Conservation (phyloP, 1,140 invertebrate species). For the Lerema accius region DNA sequence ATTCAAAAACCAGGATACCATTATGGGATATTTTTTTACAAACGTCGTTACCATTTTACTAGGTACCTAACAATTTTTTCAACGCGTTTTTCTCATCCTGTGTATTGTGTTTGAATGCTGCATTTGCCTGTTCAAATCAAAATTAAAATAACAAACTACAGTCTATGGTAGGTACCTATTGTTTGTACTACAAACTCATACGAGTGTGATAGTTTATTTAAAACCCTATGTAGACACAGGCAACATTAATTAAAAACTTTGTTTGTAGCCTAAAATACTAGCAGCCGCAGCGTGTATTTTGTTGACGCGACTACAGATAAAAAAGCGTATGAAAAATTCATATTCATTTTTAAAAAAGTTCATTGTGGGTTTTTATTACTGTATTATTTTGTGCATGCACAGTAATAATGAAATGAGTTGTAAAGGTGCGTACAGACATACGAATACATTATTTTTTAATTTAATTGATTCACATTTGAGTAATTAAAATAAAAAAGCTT, state of each 20-base stretch:
- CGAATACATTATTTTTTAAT: slow-evolving; percentile 23
- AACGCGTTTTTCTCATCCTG: no score
- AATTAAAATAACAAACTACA: no score
- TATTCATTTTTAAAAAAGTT: slow-evolving; percentile 30
- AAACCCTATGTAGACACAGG: slow-evolving; percentile 24
- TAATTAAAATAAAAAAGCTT: slow-evolving; percentile 14
- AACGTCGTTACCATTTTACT: no score
- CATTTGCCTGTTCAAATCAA: no score
- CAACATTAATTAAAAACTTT: slow-evolving; percentile 29
- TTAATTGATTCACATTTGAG: slow-evolving; percentile 10
- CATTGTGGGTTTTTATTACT: slow-evolving; percentile 33
- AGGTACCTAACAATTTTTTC: no score
- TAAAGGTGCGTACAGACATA: slow-evolving; percentile 29
- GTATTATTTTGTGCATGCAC: slow-evolving; percentile 32
- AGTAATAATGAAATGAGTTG: slow-evolving; percentile 35
- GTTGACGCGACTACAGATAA: slow-evolving; percentile 26
- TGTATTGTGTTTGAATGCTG: no score
- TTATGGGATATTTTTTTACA: no score
- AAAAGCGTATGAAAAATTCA: slow-evolving; percentile 33
- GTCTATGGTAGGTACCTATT: no score
- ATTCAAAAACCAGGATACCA: no score
- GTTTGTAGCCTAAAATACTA: slow-evolving; percentile 32
- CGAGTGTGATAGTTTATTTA: background rate
- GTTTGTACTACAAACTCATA: no score
- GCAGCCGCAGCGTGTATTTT: slow-evolving; percentile 16